These are phyloP conservation scores for Vicugna pacos DNA, from an alignment of 2,113 vertebrate species.

Conservation along the genomic window DNA sequence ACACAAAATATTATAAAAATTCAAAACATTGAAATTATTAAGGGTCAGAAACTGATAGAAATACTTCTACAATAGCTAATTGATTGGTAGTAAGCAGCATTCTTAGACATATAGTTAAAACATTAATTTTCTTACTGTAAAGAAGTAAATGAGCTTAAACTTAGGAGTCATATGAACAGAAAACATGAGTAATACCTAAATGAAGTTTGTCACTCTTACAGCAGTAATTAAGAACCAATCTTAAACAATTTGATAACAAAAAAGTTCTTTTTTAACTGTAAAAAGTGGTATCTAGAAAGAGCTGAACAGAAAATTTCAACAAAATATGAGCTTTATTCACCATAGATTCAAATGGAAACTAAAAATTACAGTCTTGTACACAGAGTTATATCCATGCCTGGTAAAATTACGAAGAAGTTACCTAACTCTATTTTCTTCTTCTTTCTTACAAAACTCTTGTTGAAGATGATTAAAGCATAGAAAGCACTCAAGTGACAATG, in stretches of 20 bases:
- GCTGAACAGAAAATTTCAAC: not conserved
- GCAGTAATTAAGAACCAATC: constrained; percentile 12
- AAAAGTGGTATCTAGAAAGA: not conserved
- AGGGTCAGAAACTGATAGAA: constrained; percentile 3
- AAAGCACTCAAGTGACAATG: not conserved
- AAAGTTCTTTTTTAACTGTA: not conserved
- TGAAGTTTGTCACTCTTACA: not conserved
- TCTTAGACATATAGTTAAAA: not conserved
- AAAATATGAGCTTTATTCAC: constrained; percentile 15
- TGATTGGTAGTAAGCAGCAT: not conserved
- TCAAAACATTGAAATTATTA: not conserved
- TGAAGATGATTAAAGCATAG: constrained; percentile 18
- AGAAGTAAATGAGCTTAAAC: constrained; percentile 30
- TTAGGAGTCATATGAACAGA: not conserved
- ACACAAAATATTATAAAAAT: constrained; percentile 33
- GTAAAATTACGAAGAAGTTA: not conserved
- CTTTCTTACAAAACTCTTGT: constrained; percentile 13
- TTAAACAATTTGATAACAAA: constrained; percentile 7
- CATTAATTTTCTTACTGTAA: constrained; percentile 38
- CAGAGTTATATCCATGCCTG: not conserved
- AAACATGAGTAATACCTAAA: constrained; percentile 44
- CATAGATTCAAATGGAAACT: not conserved
- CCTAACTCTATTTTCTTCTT: not conserved
- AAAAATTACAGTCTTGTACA: not conserved
- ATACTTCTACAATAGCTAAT: constrained; percentile 20